Percentiles rank a stretch among this genome's conserved stretches.
Conservation (phyloP, 2,888 invertebrate genomes). For the Philopedon plagiatum region DNA sequence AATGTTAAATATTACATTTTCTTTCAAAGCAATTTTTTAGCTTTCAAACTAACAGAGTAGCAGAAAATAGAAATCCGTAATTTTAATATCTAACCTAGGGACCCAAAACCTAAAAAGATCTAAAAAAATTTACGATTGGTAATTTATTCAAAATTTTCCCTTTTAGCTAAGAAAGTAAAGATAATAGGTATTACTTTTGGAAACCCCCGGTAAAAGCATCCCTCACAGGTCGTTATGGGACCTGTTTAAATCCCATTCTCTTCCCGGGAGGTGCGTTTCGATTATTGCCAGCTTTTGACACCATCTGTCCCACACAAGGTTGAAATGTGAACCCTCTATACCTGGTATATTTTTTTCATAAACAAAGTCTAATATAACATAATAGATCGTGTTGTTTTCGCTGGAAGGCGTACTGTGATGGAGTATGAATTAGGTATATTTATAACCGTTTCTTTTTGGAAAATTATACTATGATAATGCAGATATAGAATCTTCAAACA, state of each 20-base stretch:
- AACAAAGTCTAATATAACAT: constrained; percentile 3
- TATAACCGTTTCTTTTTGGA: too few relatives aligned
- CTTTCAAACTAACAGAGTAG: too few relatives aligned
- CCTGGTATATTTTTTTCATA: constrained; percentile 44
- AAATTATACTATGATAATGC: too few relatives aligned
- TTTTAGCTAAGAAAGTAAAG: too few relatives aligned
- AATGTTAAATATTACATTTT: too few relatives aligned
- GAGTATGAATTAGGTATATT: constrained; percentile 2
- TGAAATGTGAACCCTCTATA: constrained; percentile 53
- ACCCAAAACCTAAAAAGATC: too few relatives aligned
- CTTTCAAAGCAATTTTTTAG: too few relatives aligned
- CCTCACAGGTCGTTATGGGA: constrained; percentile 55
- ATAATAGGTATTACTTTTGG: background rate
- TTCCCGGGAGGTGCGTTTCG: constrained; percentile 65
- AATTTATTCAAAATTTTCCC: too few relatives aligned
- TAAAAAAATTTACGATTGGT: too few relatives aligned
- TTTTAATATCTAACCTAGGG: too few relatives aligned
- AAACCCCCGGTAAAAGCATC: constrained; percentile 40
- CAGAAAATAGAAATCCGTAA: too few relatives aligned
- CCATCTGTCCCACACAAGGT: constrained; percentile 66
- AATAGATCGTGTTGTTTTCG: constrained; percentile 19
- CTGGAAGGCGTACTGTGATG: background rate
- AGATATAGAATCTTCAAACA: too few relatives aligned
- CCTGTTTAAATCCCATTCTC: constrained; percentile 61
- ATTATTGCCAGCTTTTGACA: constrained; percentile 64